Conservation (phyloP, 2,888 invertebrate genomes). For the Tillus elongatus region DNA sequence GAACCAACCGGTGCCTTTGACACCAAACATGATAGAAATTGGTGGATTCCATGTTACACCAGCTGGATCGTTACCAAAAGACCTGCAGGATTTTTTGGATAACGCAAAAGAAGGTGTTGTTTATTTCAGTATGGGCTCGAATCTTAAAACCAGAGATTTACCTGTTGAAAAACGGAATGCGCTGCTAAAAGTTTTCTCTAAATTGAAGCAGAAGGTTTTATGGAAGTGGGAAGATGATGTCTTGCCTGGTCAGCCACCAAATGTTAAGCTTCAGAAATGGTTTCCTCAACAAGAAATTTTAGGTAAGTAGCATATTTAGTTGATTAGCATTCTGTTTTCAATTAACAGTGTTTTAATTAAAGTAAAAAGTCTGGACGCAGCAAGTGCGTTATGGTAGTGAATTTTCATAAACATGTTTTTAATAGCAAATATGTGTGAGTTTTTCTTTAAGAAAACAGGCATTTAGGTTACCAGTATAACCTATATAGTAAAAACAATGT, state of each 20-base stretch:
- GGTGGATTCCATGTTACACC: slow-evolving; percentile 46
- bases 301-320: slow-evolving; percentile 22
- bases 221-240: slow-evolving; percentile 60
- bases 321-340: no score
- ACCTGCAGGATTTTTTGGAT: slow-evolving; percentile 47
- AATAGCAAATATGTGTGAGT: no score
- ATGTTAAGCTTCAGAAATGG: slow-evolving; percentile 37
- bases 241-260: slow-evolving; percentile 31
- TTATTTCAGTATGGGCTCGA: slow-evolving; percentile 53
- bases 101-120: slow-evolving; percentile 47
- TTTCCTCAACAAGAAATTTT: slow-evolving; percentile 32
- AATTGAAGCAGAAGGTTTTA: slow-evolving; percentile 53
- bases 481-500: no score
- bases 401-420: no score
- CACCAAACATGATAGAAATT: slow-evolving; percentile 50
- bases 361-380: no score
- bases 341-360: no score
- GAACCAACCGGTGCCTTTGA: slow-evolving; percentile 43
- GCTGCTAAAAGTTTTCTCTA: slow-evolving; percentile 49
- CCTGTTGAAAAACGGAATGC: slow-evolving; percentile 44
- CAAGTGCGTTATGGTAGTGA: no score
- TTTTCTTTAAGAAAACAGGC: no score
- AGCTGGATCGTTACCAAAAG: slow-evolving; percentile 31
- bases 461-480: no score
- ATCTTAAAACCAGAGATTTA: slow-evolving; percentile 48